A percentile compares a stretch with the other conserved stretches of the same genome.
phyloP scores from a whole-genome alignment of 2,113 vertebrate genomes.

The Pithys albifrons region DNA sequence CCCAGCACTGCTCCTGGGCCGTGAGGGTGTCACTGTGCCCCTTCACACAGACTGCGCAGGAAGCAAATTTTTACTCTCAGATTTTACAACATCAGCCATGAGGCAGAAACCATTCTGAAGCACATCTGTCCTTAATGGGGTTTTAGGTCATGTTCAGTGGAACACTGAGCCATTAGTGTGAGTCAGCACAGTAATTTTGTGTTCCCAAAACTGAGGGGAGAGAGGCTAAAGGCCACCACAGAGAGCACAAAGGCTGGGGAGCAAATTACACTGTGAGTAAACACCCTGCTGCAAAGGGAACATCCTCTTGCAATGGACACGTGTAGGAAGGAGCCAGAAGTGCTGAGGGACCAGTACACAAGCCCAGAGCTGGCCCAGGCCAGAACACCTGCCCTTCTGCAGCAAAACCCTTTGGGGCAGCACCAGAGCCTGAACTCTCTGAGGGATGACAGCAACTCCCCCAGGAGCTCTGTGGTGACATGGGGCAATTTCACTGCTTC shows the following conservation, averaged over 20 bases:
- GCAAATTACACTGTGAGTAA: not conserved
- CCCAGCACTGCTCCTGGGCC: not conserved
- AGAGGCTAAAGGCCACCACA: not conserved
- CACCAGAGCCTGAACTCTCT: not conserved
- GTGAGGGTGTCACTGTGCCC: not conserved
- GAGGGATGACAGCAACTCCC: accelerated
- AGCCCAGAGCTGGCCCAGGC: not conserved
- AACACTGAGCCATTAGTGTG: not conserved
- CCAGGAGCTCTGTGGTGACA: not conserved
- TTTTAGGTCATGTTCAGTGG: not conserved
- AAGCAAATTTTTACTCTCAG: not conserved
- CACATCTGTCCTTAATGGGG: not conserved
- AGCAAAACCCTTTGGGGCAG: not conserved
- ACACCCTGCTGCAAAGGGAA: not conserved
- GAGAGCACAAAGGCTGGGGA: not conserved
- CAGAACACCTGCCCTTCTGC: accelerated
- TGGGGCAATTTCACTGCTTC: not conserved
- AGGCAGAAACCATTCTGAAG: not conserved
- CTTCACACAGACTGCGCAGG: not conserved
- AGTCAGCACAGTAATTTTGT: not conserved
- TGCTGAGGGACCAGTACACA: not conserved
- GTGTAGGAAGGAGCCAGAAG: not conserved
- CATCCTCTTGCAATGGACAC: not conserved
- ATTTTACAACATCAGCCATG: not conserved
- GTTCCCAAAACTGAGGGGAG: not conserved